Evolutionary conservation across 2,113 vertebrate species (phyloP), one percentile per base, ranked within the genome.

Genomic region (Oceanites oceanicus): DNA sequence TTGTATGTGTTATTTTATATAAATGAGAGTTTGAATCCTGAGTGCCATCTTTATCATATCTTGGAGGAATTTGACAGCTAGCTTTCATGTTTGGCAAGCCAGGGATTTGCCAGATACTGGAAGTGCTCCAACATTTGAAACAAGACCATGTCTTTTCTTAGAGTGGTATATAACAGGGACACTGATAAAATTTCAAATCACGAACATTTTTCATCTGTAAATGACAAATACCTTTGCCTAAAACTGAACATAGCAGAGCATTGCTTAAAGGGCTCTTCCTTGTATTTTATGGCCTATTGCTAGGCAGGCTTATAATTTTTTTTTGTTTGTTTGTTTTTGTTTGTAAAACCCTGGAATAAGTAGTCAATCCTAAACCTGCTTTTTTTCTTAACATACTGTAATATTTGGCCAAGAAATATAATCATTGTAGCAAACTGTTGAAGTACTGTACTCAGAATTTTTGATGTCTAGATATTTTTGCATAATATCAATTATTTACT

Each of bases 161-260:
- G 96, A 96, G 73, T 91, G 92, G 96, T 97, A 96, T 96, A 89
- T 95, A 97, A 90, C 94, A 96, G 95, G 97, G 97, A 95, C 94
- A 98, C 97, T 95, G 93, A 95, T 97, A 96, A 97, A 96, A 96
- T 77, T 91, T 92, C 74, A 95, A 63, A 92, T 93, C 84, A 36
- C 83, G 94, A 84, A 58, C 78, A 34, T 89, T 95, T 93, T 94
- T 84, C 50, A 27, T 83, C 76, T 95, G 45, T 97, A 98, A 98
- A 98, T 98, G 98, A 98, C 97, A 97, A 98, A 96, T 89, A 91
- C 96, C 59, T 97, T 97, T 96, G 95, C 86, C 96, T 95, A 93
- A 56, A 95, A 95, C 87, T 96, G 97, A 97, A 26, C 94, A 75
- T 93, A 97, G 96, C 94, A 95, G 96, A 97, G 97, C 97, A 72